Evolutionary conservation across 2,113 vertebrate genomes (phyloP).

Genomic region (Mixornis gularis): DNA sequence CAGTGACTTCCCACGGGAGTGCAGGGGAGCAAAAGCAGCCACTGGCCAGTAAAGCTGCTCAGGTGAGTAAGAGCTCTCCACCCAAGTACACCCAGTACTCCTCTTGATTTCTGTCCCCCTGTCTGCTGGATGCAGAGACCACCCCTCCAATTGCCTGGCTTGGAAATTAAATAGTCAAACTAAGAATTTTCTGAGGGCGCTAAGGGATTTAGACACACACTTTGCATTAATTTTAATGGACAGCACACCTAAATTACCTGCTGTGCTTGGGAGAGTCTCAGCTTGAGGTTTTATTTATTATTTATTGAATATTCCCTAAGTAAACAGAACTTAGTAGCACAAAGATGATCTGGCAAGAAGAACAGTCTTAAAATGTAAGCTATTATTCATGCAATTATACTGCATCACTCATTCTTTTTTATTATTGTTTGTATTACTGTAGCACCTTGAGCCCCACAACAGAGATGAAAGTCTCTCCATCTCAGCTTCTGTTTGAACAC

Average conservation of each 20-base stretch:
- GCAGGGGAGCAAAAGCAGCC: rapidly evolving
- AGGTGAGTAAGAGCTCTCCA: not conserved
- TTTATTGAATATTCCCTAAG: slow-evolving; percentile 53
- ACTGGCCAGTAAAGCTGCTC: not conserved
- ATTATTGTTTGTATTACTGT: slow-evolving; percentile 42
- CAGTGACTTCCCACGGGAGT: not conserved
- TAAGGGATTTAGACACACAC: slow-evolving; percentile 3
- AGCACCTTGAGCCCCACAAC: slow-evolving; percentile 23
- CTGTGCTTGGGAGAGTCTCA: slow-evolving; percentile 6
- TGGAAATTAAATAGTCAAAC: not conserved
- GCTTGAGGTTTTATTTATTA: slow-evolving; percentile 49
- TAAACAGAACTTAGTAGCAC: slow-evolving; percentile 47
- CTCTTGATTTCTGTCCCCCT: not conserved
- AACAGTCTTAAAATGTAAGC: not conserved
- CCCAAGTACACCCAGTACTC: not conserved
- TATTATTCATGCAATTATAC: slow-evolving; percentile 39
- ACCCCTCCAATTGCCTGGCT: not conserved
- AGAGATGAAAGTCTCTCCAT: not conserved
- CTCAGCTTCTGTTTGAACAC: slow-evolving; percentile 18
- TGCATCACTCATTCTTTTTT: not conserved
- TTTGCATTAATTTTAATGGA: slow-evolving; percentile 46
- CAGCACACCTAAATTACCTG: slow-evolving; percentile 18
- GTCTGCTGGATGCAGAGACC: not conserved
- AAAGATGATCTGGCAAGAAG: slow-evolving; percentile 27
- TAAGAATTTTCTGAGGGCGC: not conserved